Evolutionary conservation across 1,140 invertebrate species (phyloP).

Genomic region (Neodiprion virginianus): DNA sequence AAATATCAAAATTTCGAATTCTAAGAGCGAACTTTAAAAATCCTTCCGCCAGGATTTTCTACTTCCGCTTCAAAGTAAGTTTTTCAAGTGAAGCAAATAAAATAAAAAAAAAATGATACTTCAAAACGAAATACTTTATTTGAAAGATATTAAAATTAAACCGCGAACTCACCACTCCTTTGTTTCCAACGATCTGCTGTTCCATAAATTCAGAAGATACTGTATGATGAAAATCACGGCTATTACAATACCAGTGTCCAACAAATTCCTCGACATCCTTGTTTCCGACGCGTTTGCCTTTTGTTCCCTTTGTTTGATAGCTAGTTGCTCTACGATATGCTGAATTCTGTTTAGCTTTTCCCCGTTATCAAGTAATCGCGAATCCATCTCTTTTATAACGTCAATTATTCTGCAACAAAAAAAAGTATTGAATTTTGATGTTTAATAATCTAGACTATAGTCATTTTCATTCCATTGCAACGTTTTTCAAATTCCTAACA

Average conservation of each 20-base stretch:
- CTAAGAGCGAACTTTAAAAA: no score
- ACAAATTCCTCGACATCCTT: slow-evolving; percentile 48
- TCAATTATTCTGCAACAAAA: slow-evolving; percentile 46
- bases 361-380: slow-evolving; percentile 48
- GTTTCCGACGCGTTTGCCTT: slow-evolving; percentile 47
- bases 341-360: slow-evolving; percentile 59
- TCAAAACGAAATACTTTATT: not conserved
- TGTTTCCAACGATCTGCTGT: slow-evolving; percentile 25
- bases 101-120: not conserved
- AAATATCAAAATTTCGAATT: no score
- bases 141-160: no score
- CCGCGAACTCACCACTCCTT: slow-evolving; percentile 29
- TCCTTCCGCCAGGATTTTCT: no score
- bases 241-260: slow-evolving; percentile 54
- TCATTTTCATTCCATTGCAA: no score
- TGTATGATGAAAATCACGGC: slow-evolving; percentile 52
- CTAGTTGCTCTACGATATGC: slow-evolving; percentile 53
- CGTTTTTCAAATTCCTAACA: no score
- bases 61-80: no score
- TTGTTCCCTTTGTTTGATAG: slow-evolving; percentile 50
- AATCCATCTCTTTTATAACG: slow-evolving; percentile 53
- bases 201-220: slow-evolving; percentile 52
- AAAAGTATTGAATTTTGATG: slow-evolving; percentile 19
- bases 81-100: no score
- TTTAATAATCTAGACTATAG: no score